Base-by-base conservation (phyloP, 1,140 invertebrate genomes). In the Papilio xuthus region DNA sequence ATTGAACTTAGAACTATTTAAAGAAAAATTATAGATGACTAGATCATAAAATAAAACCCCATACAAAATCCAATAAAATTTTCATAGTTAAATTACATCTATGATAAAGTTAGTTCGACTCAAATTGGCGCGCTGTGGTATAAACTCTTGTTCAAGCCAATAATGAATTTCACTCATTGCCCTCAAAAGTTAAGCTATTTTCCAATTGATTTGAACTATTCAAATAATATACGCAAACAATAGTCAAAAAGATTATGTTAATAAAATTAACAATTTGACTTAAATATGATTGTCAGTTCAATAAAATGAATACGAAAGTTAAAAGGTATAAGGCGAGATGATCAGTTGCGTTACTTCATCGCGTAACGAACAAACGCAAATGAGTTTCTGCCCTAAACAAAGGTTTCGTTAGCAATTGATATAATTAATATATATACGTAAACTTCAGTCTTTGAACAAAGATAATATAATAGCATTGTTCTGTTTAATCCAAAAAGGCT, bases 361-460 rank as follows among this genome's bases (percentile, higher is more conserved):
- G 50, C 50, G 4, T 13, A 3, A 13, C 0, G 4, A 32, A 32
- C 6, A 32, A 47, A 18, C 44, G 15, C 50, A 53, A 53, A 53
- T 53, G 47, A 7, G 47, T n/a, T 0, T 18, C 18, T n/a, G n/a
- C 1, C 50, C 50, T 53, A 53, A 63, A 32, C 4, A 63, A 32
- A 63, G 20, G 1, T 26, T 13, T 63, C 23, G 23, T 63, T 26
- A 63, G 2, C 10, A 32, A 12, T 71, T 42, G 12, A 20, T 71
- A 37, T 50, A 47, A 83, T 75, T 83, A 32, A 32, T 80, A n/a
- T n/a, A 82, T 85, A 86, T 83, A 77, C 79, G 84, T 82, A 86
- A 86, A 85, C 83, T 85, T 90, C 89, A 90, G 89, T 90, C 89
- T 90, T 90, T 86, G 79, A 89, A 88, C 84, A 86, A 88, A 85